Conservation (phyloP, 1,140 invertebrate species). For the Drosophila trapezifrons region DNA sequence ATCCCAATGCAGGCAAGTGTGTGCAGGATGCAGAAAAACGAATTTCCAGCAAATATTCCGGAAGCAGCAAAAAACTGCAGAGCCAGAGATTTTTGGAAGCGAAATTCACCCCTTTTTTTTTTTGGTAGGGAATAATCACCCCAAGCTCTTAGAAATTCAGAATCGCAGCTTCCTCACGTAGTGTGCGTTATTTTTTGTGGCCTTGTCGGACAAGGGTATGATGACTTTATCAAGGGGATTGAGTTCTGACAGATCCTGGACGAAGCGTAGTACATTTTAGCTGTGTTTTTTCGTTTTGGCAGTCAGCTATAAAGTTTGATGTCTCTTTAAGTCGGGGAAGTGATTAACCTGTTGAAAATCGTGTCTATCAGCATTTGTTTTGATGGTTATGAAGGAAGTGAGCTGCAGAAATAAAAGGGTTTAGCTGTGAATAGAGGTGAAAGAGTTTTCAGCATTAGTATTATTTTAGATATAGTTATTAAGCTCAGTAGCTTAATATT, state of each 20-base stretch:
- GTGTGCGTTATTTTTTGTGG: slow-evolving; percentile 41
- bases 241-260: slow-evolving; percentile 25
- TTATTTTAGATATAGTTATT: too few relatives aligned
- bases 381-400: background rate
- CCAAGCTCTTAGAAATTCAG: slow-evolving; percentile 23
- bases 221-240: slow-evolving; percentile 50
- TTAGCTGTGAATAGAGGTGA: too few relatives aligned
- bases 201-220: slow-evolving; percentile 31
- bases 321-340: background rate
- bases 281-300: background rate
- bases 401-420: background rate
- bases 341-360: slow-evolving; percentile 6
- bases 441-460: too few relatives aligned
- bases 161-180: slow-evolving; percentile 39
- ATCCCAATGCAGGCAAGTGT: slow-evolving; percentile 49
- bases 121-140: slow-evolving; percentile 14
- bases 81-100: slow-evolving; percentile 3
- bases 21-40: slow-evolving; percentile 71
- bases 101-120: slow-evolving; percentile 13
- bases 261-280: background rate
- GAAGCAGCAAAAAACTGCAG: slow-evolving; percentile 11
- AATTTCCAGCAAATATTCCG: slow-evolving; percentile 60
- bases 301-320: slow-evolving; percentile 9
- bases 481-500: background rate
- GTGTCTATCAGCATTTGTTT: background rate